Percentiles rank a stretch among this genome's conserved stretches.
Conservation (phyloP, 2,113 vertebrate genomes). For the Heliornis fulica region DNA sequence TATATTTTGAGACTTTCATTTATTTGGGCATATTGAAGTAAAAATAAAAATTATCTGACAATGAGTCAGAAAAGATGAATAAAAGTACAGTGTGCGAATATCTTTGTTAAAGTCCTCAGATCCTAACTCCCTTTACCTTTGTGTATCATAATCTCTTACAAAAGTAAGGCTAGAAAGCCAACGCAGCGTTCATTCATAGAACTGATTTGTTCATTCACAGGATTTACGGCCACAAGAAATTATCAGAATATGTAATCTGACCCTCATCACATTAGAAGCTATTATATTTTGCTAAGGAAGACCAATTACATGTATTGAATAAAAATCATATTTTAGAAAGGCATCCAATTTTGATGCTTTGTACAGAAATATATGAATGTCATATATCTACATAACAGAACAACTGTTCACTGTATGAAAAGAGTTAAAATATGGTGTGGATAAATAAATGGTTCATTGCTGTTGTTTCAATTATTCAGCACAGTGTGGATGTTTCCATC, state of each 20-base stretch:
- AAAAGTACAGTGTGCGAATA: neutral
- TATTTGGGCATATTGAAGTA: neutral
- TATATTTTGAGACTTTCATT: neutral
- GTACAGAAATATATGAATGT: neutral
- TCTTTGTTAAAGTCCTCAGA: neutral
- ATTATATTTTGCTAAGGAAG: neutral
- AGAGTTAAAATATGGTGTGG: neutral
- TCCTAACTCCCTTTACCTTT: neutral
- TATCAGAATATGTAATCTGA: neutral
- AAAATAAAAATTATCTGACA: neutral
- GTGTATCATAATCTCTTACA: neutral
- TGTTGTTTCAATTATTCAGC: constrained; percentile 44
- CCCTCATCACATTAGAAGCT: neutral
- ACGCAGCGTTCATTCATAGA: neutral
- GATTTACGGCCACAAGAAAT: neutral
- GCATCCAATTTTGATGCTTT: neutral
- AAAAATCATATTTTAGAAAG: neutral
- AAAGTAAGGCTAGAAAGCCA: neutral
- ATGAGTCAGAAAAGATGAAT: neutral
- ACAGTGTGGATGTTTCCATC: neutral
- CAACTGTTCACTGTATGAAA: neutral
- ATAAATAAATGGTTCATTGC: neutral
- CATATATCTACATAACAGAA: neutral
- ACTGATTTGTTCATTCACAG: neutral
- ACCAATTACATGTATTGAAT: neutral